Conservation (phyloP, 2,113 vertebrate species). For the Microcebus ravelobensis region DNA sequence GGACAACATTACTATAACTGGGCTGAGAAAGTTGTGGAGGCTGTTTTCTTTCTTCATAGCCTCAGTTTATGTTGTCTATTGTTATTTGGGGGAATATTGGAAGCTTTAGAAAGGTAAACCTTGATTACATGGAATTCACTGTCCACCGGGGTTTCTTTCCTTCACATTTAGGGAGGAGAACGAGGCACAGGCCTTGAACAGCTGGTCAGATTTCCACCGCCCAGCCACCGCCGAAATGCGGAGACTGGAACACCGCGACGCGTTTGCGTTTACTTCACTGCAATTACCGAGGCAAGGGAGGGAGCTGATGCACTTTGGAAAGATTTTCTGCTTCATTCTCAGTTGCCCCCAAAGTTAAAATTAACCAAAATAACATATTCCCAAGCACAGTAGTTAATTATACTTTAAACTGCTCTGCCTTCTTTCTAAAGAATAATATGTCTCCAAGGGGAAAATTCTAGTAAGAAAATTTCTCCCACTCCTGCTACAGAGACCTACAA, state of each 20-base stretch:
- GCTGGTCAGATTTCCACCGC: not conserved
- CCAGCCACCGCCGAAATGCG: not conserved
- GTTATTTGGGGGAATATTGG: not conserved
- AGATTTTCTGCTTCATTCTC: conserved; percentile 19
- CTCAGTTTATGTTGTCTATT: not conserved
- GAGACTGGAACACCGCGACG: not conserved
- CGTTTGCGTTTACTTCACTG: not conserved
- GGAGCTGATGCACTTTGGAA: not conserved
- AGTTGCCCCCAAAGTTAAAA: conserved; percentile 19
- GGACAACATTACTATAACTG: not conserved
- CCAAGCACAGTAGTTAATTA: not conserved
- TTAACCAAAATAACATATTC: not conserved
- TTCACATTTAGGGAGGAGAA: not conserved
- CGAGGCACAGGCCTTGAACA: not conserved
- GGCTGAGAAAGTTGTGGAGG: not conserved
- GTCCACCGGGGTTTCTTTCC: not conserved
- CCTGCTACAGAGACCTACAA: not conserved
- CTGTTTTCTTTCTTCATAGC: not conserved
- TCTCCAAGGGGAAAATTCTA: not conserved
- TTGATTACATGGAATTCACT: not conserved
- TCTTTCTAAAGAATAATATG: not conserved
- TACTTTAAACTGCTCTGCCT: not conserved
- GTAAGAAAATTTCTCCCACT: not conserved
- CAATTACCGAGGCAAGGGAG: not conserved
- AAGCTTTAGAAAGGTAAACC: not conserved